phyloP scores from a whole-genome alignment of 2,797 vertebrate genomes.

The Macroramphosus scolopax region DNA sequence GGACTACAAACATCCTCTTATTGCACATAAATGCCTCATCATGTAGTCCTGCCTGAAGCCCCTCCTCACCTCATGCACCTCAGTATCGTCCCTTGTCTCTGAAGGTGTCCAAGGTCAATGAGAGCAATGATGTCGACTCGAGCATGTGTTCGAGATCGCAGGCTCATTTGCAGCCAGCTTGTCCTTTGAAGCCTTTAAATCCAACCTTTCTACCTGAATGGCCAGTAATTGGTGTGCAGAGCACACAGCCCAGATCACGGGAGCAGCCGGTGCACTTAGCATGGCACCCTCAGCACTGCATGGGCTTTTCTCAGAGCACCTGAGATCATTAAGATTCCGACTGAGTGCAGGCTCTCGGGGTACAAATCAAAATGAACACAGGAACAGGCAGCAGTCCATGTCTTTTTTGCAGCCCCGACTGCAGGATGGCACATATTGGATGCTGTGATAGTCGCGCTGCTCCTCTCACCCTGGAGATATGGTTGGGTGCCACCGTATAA shows the following conservation, averaged over 20 bases:
- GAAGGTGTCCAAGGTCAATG: constrained; percentile 38
- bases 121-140: constrained; percentile 22
- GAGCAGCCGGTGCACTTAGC: constrained; percentile 42
- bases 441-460: constrained; percentile 16
- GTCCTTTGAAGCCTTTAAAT: constrained; percentile 44
- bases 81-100: constrained; percentile 6
- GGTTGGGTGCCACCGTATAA: constrained; percentile 19
- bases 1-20: too few relatives aligned
- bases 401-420: constrained; percentile 6
- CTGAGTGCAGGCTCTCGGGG: constrained; percentile 24
- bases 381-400: constrained; percentile 33
- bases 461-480: constrained; percentile 15
- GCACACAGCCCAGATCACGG: constrained; percentile 38
- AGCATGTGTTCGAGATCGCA: constrained; percentile 26
- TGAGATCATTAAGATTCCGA: constrained; percentile 60
- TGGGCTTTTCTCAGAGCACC: constrained; percentile 29
- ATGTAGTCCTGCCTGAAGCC: too few relatives aligned
- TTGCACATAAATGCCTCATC: too few relatives aligned
- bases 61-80: not conserved
- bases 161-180: constrained; percentile 46
- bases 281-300: constrained; percentile 30
- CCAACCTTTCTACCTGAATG: constrained; percentile 46
- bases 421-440: constrained; percentile 21
- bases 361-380: constrained; percentile 42
- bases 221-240: constrained; percentile 51